Percentiles rank a stretch among this genome's conserved stretches.
Evolutionary conservation across 2,888 invertebrate species (phyloP).

Genomic region (Mamestra brassicae): DNA sequence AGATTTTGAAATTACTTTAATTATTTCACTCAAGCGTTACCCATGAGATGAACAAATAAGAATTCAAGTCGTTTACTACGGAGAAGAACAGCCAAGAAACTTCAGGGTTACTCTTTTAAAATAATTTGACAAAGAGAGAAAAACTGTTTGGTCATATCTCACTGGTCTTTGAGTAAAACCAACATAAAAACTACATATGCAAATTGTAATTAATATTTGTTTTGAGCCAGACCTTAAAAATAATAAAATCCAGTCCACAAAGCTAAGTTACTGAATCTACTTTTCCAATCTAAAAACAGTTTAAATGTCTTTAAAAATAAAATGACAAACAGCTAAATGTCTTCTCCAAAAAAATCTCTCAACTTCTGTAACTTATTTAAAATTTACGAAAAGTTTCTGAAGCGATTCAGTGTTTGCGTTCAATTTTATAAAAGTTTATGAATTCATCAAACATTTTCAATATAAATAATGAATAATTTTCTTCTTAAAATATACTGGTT

Average conservation of each 20-base stretch:
- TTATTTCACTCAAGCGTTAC: no score
- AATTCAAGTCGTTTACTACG: no score
- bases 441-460: constrained; percentile 39
- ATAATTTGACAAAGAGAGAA: no score
- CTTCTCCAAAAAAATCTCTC: constrained; percentile 16
- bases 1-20: no score
- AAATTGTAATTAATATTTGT: no score
- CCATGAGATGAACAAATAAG: no score
- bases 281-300: constrained; percentile 2
- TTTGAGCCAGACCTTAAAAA: not conserved
- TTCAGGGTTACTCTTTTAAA: no score
- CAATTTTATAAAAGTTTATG: constrained; percentile 30
- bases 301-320: not conserved
- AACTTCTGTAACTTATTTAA: constrained; percentile 23
- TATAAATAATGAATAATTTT: constrained; percentile 25
- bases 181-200: no score
- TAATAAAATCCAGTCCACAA: not conserved
- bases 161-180: not conserved
- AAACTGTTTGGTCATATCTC: no score
- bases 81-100: no score
- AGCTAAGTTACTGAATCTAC: not conserved
- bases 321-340: constrained; percentile 10
- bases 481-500: constrained; percentile 21
- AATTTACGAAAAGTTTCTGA: constrained; percentile 30
- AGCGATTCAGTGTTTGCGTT: constrained; percentile 35